A percentile compares a stretch with the other conserved stretches of the same genome.
Conservation (phyloP, 2,797 vertebrate species). For the Trematomus bernacchii region DNA sequence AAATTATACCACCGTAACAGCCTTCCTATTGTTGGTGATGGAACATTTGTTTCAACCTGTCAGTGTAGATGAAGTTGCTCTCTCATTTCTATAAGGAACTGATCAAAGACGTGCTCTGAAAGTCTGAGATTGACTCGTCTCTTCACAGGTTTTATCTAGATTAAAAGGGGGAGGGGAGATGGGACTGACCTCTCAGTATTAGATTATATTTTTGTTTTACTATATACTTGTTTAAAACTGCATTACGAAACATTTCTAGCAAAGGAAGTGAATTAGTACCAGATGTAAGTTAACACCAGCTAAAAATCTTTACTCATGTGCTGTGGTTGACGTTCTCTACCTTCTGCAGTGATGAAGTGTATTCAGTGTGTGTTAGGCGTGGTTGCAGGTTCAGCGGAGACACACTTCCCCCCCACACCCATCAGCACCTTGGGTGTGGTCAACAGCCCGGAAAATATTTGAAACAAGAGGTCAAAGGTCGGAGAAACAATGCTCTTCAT, state of each 20-base stretch:
- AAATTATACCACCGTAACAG: too few relatives aligned
- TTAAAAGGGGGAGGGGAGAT: neutral
- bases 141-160: neutral
- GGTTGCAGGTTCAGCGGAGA: conserved; percentile 3
- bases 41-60: too few relatives aligned
- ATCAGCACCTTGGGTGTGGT: conserved; percentile 3
- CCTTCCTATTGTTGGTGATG: neutral
- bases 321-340: too few relatives aligned
- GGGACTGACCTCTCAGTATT: neutral
- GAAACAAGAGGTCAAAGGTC: neutral
- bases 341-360: too few relatives aligned
- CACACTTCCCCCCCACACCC: neutral
- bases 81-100: neutral
- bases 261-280: neutral
- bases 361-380: neutral
- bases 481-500: neutral
- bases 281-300: too few relatives aligned
- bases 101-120: too few relatives aligned
- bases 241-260: neutral
- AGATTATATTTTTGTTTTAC: neutral
- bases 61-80: neutral
- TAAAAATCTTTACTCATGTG: too few relatives aligned
- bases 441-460: neutral
- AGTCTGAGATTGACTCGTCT: neutral
- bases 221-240: too few relatives aligned